A percentile compares a stretch with the other conserved stretches of the same genome.
phyloP scores from a whole-genome alignment of 1,140 invertebrate genomes.

The Mactra quadrangularis region DNA sequence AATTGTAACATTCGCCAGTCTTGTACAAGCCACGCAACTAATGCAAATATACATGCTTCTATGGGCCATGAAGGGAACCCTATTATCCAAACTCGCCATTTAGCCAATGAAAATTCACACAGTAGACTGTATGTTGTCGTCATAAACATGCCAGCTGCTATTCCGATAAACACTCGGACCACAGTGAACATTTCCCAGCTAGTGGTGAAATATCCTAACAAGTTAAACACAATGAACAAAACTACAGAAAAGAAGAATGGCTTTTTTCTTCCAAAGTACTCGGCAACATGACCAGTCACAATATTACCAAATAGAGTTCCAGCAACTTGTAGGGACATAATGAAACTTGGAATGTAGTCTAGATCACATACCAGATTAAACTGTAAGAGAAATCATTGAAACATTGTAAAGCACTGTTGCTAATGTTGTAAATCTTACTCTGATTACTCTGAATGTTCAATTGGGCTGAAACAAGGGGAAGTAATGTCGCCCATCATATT shows the following conservation, averaged over 20 bases:
- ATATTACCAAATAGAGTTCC: slow-evolving; percentile 58
- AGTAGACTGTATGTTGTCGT: slow-evolving; percentile 7
- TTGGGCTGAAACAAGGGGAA: background rate
- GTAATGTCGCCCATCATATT: background rate
- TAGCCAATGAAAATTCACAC: slow-evolving; percentile 20
- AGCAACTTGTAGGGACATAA: slow-evolving; percentile 63
- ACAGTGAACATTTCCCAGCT: slow-evolving; percentile 62
- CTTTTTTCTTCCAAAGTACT: slow-evolving; percentile 54
- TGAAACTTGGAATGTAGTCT: slow-evolving; percentile 47
- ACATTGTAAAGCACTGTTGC: background rate
- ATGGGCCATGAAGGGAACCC: slow-evolving; percentile 41
- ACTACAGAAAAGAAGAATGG: slow-evolving; percentile 39
- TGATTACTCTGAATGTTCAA: no score
- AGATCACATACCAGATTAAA: slow-evolving; percentile 64
- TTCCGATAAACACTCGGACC: slow-evolving; percentile 58
- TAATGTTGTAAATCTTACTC: no score
- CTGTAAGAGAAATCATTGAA: slow-evolving; percentile 31
- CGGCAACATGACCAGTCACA: slow-evolving; percentile 36
- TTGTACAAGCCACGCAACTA: background rate
- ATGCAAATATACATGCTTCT: slow-evolving; percentile 10
- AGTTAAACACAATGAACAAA: slow-evolving; percentile 18
- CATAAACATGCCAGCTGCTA: slow-evolving; percentile 26
- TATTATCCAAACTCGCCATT: slow-evolving; percentile 35
- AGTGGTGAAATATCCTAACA: slow-evolving; percentile 39
- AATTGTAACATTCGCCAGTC: slow-evolving; percentile 13